phyloP scores from a whole-genome alignment of 2,888 invertebrate genomes.

The Netelia fuscicornis region DNA sequence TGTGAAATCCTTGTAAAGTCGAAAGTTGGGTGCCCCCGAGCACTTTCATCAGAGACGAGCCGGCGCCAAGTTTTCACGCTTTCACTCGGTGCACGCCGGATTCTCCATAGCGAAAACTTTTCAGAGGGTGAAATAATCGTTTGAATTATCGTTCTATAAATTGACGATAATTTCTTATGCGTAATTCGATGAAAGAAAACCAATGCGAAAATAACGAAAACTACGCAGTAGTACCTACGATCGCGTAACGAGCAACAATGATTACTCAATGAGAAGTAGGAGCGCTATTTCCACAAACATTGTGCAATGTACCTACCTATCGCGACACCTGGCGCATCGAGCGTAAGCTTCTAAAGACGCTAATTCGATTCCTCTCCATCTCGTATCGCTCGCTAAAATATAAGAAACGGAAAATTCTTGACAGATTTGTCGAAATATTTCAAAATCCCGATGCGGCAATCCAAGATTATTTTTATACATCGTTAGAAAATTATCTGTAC shows the following conservation, averaged over 20 bases:
- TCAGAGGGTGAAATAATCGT: conserved; percentile 45
- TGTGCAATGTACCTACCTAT: not conserved
- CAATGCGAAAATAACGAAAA: not conserved
- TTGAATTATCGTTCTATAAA: conserved; percentile 9
- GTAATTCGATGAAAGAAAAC: not conserved
- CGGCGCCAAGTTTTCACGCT: conserved; percentile 63
- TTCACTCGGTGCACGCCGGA: conserved; percentile 53
- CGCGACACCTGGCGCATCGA: not conserved
- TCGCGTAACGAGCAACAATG: not conserved
- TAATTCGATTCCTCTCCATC: too few species aligned
- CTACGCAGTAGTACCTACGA: too few species aligned
- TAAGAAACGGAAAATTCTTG: not conserved
- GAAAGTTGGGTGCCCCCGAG: conserved; percentile 50
- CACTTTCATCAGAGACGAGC: conserved; percentile 61
- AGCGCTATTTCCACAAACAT: not conserved
- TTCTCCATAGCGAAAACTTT: conserved; percentile 52
- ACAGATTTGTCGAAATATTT: too few species aligned
- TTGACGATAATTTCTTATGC: not conserved
- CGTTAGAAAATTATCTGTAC: not conserved
- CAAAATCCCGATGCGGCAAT: too few species aligned
- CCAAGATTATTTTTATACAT: not conserved
- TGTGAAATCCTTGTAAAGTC: conserved; percentile 55
- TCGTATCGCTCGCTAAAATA: not conserved
- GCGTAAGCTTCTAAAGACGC: not conserved
- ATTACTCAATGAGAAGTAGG: not conserved